Percentiles rank a stretch among this genome's conserved stretches.
Conservation (phyloP, 2,113 vertebrate species). For the Ameiurus melas region DNA sequence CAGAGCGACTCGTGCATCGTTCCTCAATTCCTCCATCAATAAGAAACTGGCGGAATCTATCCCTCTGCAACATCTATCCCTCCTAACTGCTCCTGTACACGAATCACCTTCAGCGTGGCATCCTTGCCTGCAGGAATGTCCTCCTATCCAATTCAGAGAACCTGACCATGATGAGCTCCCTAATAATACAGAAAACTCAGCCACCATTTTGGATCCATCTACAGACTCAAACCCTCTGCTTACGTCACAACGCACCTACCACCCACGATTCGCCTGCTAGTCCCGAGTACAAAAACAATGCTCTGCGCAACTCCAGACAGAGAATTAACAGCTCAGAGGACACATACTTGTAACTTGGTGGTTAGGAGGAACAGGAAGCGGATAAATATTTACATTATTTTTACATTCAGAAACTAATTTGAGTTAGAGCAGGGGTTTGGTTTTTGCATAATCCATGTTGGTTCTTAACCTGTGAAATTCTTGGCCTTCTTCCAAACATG, state of each 20-base stretch:
- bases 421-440: background rate
- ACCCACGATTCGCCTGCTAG: constrained; percentile 48
- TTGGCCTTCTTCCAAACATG: background rate
- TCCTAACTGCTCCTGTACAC: background rate
- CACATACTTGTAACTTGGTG: constrained; percentile 85
- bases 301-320: constrained; percentile 79
- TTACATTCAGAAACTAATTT: background rate
- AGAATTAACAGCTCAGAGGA: constrained; percentile 92
- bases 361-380: background rate
- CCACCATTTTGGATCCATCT: constrained; percentile 20
- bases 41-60: background rate
- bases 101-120: background rate
- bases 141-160: background rate
- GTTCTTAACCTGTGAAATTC: background rate
- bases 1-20: no score
- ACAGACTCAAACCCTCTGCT: constrained; percentile 31
- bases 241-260: constrained; percentile 40
- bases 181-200: constrained; percentile 19
- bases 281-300: constrained; percentile 62
- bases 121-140: background rate
- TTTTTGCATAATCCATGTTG: background rate
- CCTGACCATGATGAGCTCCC: background rate
- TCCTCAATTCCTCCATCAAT: background rate
- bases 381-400: constrained; percentile 6
- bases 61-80: constrained; percentile 1